These are phyloP conservation scores for Gambusia yucatana DNA, from an alignment of 2,797 vertebrate species.

Conservation along the genomic window DNA sequence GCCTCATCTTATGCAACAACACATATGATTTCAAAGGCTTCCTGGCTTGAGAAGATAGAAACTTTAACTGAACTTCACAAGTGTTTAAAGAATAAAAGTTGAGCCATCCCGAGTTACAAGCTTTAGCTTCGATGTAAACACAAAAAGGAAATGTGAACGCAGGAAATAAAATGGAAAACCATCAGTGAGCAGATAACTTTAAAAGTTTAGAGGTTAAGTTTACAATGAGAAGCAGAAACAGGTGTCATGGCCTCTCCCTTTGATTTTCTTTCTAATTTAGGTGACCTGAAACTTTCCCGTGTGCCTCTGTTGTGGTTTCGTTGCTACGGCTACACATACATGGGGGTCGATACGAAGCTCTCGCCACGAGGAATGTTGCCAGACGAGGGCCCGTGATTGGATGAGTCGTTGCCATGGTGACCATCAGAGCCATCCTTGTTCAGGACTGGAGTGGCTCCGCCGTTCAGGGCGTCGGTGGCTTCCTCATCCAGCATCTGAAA, in stretches of 20 bases:
- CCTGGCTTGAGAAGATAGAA: slow-evolving; percentile 7
- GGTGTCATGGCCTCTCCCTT: slow-evolving; percentile 29
- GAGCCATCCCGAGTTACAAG: background rate
- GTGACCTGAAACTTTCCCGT: slow-evolving; percentile 47
- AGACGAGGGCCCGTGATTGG: slow-evolving; percentile 47
- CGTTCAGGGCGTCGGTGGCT: slow-evolving; percentile 70
- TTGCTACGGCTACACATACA: slow-evolving; percentile 75
- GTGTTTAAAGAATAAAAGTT: background rate
- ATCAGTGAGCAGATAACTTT: background rate
- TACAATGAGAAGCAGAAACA: slow-evolving; percentile 6
- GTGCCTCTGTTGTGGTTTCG: background rate
- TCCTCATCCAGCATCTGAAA: slow-evolving; percentile 74
- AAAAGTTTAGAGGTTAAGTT: slow-evolving; percentile 16
- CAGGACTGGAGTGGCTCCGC: slow-evolving; percentile 53
- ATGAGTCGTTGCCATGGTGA: slow-evolving; percentile 52
- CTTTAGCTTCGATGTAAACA: slow-evolving; percentile 7
- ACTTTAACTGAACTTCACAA: background rate
- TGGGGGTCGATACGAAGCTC: slow-evolving; percentile 80
- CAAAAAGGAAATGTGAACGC: background rate
- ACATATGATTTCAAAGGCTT: slow-evolving; percentile 32
- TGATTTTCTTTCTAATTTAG: slow-evolving; percentile 49
- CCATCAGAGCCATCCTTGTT: slow-evolving; percentile 27
- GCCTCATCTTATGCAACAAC: slow-evolving; percentile 25
- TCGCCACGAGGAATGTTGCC: slow-evolving; percentile 72
- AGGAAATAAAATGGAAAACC: slow-evolving; percentile 5